Percentiles rank a stretch among this genome's conserved stretches.
Conservation (phyloP, 2,113 vertebrate genomes). For the Triplophysa dalaica region DNA sequence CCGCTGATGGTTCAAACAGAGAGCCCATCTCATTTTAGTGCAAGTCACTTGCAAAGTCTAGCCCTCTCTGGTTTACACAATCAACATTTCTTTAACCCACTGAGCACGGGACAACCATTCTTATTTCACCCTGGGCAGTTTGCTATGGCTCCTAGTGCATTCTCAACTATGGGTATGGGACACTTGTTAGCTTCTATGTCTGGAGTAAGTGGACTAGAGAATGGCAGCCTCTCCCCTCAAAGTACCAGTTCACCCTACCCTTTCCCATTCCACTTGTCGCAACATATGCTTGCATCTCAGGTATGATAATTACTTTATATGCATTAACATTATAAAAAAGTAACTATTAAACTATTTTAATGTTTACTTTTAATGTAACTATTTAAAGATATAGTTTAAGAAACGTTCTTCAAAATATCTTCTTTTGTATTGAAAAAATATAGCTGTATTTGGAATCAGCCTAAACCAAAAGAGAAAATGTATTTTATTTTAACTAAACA, state of each 20-base stretch:
- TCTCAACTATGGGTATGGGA: slow-evolving; percentile 84
- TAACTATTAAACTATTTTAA: no score
- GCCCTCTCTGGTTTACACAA: slow-evolving; percentile 79
- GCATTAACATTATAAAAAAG: background rate
- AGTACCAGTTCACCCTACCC: slow-evolving; percentile 68
- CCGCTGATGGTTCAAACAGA: slow-evolving; percentile 82
- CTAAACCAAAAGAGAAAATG: background rate
- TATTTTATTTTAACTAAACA: background rate
- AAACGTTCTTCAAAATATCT: no score
- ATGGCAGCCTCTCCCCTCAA: slow-evolving; percentile 72
- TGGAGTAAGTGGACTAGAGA: slow-evolving; percentile 72
- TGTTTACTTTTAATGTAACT: no score
- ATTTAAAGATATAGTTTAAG: no score
- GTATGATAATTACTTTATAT: slow-evolving; percentile 68
- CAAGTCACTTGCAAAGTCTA: slow-evolving; percentile 80
- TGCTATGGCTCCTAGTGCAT: slow-evolving; percentile 79
- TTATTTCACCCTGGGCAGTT: slow-evolving; percentile 88
- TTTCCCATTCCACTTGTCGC: slow-evolving; percentile 88
- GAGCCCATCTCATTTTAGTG: slow-evolving; percentile 74
- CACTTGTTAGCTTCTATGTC: slow-evolving; percentile 86
- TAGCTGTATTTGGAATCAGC: background rate
- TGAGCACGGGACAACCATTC: slow-evolving; percentile 79
- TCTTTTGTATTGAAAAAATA: no score
- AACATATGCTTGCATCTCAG: slow-evolving; percentile 92
- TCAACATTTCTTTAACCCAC: slow-evolving; percentile 82